These are phyloP conservation scores for Hyalella azteca DNA, from an alignment of 2,888 invertebrate genomes.

Conservation along the genomic window DNA sequence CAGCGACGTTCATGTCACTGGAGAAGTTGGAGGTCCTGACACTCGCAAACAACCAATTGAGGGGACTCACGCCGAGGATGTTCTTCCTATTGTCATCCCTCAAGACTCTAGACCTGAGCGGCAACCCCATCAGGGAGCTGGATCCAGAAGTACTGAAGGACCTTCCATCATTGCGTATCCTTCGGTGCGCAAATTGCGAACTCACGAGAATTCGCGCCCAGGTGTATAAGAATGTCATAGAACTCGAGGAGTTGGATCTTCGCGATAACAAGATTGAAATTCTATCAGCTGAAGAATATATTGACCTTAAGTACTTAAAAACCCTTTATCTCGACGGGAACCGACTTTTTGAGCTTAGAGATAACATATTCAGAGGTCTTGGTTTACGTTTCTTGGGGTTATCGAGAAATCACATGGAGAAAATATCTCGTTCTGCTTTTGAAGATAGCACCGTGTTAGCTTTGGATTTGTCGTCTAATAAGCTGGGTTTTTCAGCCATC, in stretches of 20 bases:
- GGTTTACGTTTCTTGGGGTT: slow-evolving; percentile 47
- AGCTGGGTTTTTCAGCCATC: slow-evolving; percentile 45
- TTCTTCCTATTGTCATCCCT: slow-evolving; percentile 77
- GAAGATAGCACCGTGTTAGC: slow-evolving; percentile 49
- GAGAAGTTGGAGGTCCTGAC: slow-evolving; percentile 70
- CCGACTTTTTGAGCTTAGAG: slow-evolving; percentile 49
- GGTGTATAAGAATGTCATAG: slow-evolving; percentile 69
- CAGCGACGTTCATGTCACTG: slow-evolving; percentile 77
- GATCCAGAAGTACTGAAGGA: slow-evolving; percentile 72
- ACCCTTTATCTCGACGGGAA: slow-evolving; percentile 51
- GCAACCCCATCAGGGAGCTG: slow-evolving; percentile 75
- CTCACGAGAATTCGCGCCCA: slow-evolving; percentile 78
- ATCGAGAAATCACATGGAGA: slow-evolving; percentile 50
- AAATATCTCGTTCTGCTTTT: slow-evolving; percentile 48
- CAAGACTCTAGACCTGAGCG: slow-evolving; percentile 75
- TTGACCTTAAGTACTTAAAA: slow-evolving; percentile 47
- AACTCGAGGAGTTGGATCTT: slow-evolving; percentile 58
- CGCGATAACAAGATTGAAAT: slow-evolving; percentile 57
- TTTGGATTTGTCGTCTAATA: slow-evolving; percentile 47
- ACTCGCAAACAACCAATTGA: slow-evolving; percentile 60
- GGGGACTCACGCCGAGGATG: slow-evolving; percentile 64
- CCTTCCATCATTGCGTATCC: slow-evolving; percentile 71
- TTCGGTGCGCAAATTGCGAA: slow-evolving; percentile 76
- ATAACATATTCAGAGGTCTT: slow-evolving; percentile 49
- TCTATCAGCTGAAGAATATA: slow-evolving; percentile 50